These are phyloP conservation scores for Umimayanthus kanabou DNA, from an alignment of 92 coral and sea anemone species.

Conservation along the genomic window DNA sequence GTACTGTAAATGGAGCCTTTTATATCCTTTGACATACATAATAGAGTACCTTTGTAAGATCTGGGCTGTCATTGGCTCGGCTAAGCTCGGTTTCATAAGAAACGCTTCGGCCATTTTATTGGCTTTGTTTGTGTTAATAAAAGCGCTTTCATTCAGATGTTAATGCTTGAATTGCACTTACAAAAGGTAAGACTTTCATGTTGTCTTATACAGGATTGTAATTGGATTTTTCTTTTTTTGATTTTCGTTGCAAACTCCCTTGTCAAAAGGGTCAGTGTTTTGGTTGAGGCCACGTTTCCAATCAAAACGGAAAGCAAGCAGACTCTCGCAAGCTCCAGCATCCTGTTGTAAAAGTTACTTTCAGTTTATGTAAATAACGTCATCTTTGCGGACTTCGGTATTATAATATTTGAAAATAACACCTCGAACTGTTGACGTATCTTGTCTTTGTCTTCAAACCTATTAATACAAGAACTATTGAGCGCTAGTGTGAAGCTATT, in stretches of 20 bases:
- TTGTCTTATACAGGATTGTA: slow-evolving; percentile 42
- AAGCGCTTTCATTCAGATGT: slow-evolving; percentile 58
- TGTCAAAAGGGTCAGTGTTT: slow-evolving; percentile 20
- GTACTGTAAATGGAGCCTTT: slow-evolving; percentile 49
- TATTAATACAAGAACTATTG: slow-evolving; percentile 18
- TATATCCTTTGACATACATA: slow-evolving; percentile 38
- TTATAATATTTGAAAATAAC: slow-evolving; percentile 7
- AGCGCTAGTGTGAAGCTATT: neutral
- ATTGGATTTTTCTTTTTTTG: slow-evolving; percentile 50
- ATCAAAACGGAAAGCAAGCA: neutral
- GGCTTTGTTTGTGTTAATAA: slow-evolving; percentile 58
- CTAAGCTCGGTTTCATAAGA: slow-evolving; percentile 57
- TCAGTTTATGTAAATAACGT: slow-evolving; percentile 41
- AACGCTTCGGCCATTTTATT: slow-evolving; percentile 50
- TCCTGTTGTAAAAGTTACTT: slow-evolving; percentile 32
- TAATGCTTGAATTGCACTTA: slow-evolving; percentile 46
- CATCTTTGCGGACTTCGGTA: slow-evolving; percentile 1
- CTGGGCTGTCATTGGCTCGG: slow-evolving; percentile 54
- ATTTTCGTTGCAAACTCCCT: slow-evolving; percentile 8
- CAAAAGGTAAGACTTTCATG: slow-evolving; percentile 56
- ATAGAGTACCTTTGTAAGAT: slow-evolving; percentile 50
- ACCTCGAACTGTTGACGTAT: slow-evolving; percentile 1
- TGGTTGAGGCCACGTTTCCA: neutral
- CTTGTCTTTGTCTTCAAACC: slow-evolving; percentile 6
- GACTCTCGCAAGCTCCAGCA: neutral